Evolutionary conservation across 2,113 vertebrate genomes (phyloP).

Genomic region (Tragelaphus imberbis): DNA sequence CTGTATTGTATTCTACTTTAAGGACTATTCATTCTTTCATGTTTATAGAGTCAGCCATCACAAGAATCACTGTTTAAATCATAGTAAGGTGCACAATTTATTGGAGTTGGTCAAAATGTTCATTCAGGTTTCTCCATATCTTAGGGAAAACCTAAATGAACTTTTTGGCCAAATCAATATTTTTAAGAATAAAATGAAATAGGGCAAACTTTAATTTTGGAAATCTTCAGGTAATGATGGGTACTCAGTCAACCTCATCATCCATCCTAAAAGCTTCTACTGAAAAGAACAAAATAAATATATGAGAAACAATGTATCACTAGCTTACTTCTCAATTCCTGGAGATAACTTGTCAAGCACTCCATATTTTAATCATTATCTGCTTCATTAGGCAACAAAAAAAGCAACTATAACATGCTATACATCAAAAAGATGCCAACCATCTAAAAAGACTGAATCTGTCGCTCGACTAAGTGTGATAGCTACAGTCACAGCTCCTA

Average conservation of each 20-base stretch:
- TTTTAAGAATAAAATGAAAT: not conserved
- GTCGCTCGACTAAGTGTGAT: not conserved
- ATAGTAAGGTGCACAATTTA: not conserved
- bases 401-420: not conserved
- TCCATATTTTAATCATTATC: not conserved
- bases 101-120: not conserved
- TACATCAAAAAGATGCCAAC: not conserved
- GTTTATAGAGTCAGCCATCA: not conserved
- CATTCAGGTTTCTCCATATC: not conserved
- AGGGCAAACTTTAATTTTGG: not conserved
- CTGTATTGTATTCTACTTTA: not conserved
- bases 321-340: not conserved
- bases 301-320: not conserved
- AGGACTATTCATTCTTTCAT: not conserved
- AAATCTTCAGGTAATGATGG: not conserved
- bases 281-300: not conserved
- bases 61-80: not conserved
- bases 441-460: not conserved
- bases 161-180: not conserved
- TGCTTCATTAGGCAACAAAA: not conserved
- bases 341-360: not conserved
- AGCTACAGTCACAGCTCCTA: not conserved
- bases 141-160: no score
- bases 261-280: not conserved
- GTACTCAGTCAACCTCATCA: not conserved